Evolutionary conservation across 2,797 vertebrate genomes (phyloP).

Genomic region (Jordanella pulchra): DNA sequence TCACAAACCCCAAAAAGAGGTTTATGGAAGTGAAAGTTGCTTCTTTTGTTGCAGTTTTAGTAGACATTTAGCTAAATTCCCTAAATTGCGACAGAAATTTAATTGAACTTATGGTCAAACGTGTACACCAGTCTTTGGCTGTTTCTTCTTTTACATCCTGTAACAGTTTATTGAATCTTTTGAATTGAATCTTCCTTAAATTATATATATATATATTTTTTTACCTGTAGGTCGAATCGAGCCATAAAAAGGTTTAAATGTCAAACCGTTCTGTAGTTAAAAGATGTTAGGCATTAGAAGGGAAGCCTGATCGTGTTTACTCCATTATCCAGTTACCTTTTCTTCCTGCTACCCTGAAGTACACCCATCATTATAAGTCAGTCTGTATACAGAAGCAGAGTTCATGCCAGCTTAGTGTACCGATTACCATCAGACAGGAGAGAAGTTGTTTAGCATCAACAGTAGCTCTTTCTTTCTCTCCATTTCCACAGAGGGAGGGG

Average conservation of each 20-base stretch:
- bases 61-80: background rate
- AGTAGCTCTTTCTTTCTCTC: background rate
- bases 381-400: background rate
- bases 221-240: background rate
- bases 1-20: background rate
- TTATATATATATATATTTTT: too few species aligned
- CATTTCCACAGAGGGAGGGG: background rate
- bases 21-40: conserved; percentile 36
- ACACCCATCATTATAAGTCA: background rate
- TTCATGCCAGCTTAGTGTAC: background rate
- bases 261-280: conserved; percentile 10
- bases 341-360: background rate
- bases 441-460: conserved; percentile 32
- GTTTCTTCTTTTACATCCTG: background rate
- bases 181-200: background rate
- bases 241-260: conserved; percentile 7
- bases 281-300: background rate
- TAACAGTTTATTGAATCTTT: background rate
- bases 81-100: background rate
- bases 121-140: background rate
- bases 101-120: background rate
- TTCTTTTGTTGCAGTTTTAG: background rate
- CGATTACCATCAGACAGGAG: conserved; percentile 18
- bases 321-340: conserved; percentile 1
- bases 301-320: conserved; percentile 36